These are phyloP conservation scores for Menura novaehollandiae DNA, from an alignment of 2,113 vertebrate species.

Conservation along the genomic window DNA sequence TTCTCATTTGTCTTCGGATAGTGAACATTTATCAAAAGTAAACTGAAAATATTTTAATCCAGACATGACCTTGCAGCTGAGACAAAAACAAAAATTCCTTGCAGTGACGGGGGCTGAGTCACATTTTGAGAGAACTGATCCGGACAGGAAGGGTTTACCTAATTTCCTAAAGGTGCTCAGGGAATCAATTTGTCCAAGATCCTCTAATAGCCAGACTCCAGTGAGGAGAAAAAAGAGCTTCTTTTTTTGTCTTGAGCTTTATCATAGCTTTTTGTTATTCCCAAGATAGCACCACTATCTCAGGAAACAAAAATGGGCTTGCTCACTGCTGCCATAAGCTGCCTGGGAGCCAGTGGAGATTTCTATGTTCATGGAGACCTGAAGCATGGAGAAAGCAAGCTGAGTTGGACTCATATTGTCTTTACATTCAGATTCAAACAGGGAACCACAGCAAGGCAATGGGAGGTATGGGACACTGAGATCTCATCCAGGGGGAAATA, in stretches of 20 bases:
- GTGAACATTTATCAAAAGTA: background rate
- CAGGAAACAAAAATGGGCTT: background rate
- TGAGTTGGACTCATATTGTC: background rate
- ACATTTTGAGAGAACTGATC: background rate
- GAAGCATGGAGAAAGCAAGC: background rate
- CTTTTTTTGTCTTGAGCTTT: background rate
- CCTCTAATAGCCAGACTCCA: background rate
- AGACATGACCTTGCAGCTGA: constrained; percentile 34
- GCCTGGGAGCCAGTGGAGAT: background rate
- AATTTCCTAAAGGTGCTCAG: background rate
- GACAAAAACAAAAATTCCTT: background rate
- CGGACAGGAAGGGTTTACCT: background rate
- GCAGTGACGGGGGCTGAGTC: background rate
- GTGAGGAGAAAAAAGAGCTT: background rate
- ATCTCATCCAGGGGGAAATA: background rate
- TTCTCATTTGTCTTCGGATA: background rate
- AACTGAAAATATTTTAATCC: constrained; percentile 17
- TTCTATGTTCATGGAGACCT: background rate
- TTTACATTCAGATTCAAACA: background rate
- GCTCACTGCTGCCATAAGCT: background rate
- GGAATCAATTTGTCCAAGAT: background rate
- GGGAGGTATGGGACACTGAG: background rate
- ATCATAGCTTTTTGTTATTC: background rate
- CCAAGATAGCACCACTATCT: background rate
- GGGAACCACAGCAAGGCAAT: background rate